phyloP scores from a whole-genome alignment of 2,888 invertebrate genomes.

The Ophioninae sp. region DNA sequence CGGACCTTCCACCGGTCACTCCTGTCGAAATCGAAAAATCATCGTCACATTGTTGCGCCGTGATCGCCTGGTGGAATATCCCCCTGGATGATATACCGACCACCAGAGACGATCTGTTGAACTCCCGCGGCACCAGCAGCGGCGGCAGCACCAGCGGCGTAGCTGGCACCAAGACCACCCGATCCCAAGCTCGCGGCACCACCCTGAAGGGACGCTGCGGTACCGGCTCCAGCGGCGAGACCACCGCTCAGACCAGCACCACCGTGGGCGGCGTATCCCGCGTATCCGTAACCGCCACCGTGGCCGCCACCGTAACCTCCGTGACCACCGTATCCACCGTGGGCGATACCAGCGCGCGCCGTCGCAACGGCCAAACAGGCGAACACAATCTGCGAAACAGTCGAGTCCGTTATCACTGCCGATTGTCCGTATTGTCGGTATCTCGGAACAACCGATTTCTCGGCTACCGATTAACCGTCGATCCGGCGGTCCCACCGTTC shows the following conservation, averaged over 20 bases:
- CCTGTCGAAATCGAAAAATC: constrained; percentile 65
- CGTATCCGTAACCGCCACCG: constrained; percentile 68
- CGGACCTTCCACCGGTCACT: constrained; percentile 79
- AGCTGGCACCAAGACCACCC: constrained; percentile 79
- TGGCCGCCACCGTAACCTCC: constrained; percentile 72
- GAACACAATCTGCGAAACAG: constrained; percentile 77
- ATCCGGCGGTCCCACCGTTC: neutral
- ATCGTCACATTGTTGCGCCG: neutral
- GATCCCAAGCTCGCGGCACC: constrained; percentile 80
- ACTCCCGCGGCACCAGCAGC: constrained; percentile 80
- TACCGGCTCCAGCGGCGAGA: constrained; percentile 79
- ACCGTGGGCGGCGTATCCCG: constrained; percentile 69
- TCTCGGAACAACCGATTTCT: neutral
- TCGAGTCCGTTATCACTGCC: constrained; percentile 10
- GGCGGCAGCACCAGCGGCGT: constrained; percentile 79
- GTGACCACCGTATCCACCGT: constrained; percentile 74
- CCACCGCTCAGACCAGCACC: constrained; percentile 79
- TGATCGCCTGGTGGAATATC: neutral
- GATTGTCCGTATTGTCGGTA: neutral
- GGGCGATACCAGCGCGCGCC: constrained; percentile 79
- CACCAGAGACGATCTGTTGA: constrained; percentile 80
- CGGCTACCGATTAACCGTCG: neutral
- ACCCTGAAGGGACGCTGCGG: constrained; percentile 78
- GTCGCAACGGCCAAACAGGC: constrained; percentile 80
- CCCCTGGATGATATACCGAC: constrained; percentile 66